phyloP scores from a whole-genome alignment of 2,113 vertebrate species.

The Naja naja region DNA sequence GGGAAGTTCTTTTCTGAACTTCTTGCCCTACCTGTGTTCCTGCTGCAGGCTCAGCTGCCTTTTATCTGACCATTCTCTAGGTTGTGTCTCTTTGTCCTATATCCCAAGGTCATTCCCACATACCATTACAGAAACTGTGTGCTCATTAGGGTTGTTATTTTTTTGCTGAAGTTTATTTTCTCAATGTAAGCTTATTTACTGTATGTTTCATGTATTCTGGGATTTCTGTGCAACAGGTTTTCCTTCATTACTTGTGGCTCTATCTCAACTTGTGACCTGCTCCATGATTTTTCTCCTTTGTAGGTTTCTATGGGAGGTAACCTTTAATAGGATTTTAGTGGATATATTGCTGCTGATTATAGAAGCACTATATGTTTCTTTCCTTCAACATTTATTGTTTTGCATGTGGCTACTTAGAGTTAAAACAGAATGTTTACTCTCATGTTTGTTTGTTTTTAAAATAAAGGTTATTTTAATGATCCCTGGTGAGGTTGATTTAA shows the following conservation, averaged over 20 bases:
- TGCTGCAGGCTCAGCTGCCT: not conserved
- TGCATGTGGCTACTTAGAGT: not conserved
- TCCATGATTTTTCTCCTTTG: not conserved
- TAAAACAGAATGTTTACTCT: not conserved
- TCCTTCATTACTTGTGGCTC: not conserved
- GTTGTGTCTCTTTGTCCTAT: not conserved
- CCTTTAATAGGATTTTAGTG: not conserved
- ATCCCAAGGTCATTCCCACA: not conserved
- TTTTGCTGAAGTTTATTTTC: not conserved
- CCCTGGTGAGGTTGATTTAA: not conserved
- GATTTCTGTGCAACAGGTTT: not conserved
- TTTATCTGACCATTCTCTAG: not conserved
- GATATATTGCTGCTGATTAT: not conserved
- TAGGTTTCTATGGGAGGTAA: not conserved
- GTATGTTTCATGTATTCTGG: not conserved
- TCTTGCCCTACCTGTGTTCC: not conserved
- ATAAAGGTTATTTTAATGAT: not conserved
- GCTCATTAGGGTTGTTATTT: not conserved
- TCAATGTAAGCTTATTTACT: not conserved
- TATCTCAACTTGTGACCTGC: not conserved
- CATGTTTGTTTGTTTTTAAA: not conserved
- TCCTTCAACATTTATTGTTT: not conserved
- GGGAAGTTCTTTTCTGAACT: not conserved
- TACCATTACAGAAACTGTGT: not conserved
- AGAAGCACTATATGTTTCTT: not conserved